Base-by-base conservation (phyloP, 53 echinoderm and acorn worm species). In the Crossaster papposus region DNA sequence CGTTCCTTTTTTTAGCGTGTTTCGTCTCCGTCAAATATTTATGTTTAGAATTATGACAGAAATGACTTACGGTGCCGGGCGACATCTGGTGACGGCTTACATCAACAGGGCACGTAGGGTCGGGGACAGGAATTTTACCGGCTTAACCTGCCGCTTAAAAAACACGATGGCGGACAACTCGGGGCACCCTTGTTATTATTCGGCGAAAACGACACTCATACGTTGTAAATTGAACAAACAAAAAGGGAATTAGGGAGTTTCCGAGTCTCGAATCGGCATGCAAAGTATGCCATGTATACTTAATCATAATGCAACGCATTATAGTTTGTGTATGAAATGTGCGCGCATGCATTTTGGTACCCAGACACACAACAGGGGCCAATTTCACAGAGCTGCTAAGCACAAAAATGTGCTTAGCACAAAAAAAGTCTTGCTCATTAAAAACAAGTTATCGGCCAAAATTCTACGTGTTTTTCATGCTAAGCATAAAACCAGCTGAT, bases 81-180 rank as follows among this genome's bases (percentile, higher is more conserved):
- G 74, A 33, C 74, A 74, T 74, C 34, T 74, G 74, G 74, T 74
- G 74, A 34, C 74, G 23, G 74, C 74, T 18, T 36, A 74, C 35
- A 36, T 36, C 31, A 74, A 74, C 36, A 74, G 22, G 74, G 68
- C 36, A 11, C 13, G 36, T 14, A 22, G 44, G 74, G 74, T 74
- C 74, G 31, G 14, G 3, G 36, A 36, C 24, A 36, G 74, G 74
- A 74, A 35, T 74, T 68, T 68, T 23, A n/a, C 68, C 68, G 68
- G 68, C 22, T 26, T n/a, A 68, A 68, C 68, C 68, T 2, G 7
- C 68, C 28, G 28, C 68, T 22, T 2, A 72, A 74, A 20, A 34
- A 44, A 44, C 1, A 44, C 44, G 44, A 2, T 4, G 36, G 36
- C 1, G 74, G 74, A 12, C 74, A n/a, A n/a, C 28, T 32, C 35